phyloP scores from a whole-genome alignment of 2,797 vertebrate species.

The Synaphobranchus kaupii region DNA sequence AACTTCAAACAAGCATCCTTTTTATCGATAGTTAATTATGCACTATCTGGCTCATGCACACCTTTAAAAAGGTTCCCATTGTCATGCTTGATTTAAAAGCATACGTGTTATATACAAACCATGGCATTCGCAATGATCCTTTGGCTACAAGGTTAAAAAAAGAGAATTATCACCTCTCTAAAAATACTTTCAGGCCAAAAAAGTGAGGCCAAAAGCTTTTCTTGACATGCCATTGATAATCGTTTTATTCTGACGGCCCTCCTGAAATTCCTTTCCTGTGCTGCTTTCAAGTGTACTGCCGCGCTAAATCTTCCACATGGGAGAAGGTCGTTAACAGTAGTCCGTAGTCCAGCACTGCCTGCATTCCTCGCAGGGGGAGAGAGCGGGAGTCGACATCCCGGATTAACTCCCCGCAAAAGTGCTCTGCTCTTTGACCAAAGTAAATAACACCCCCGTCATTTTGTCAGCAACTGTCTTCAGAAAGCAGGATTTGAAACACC shows the following conservation, averaged over 20 bases:
- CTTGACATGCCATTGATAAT: conserved; percentile 54
- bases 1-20: not conserved
- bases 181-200: not conserved
- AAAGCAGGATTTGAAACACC: conserved; percentile 78
- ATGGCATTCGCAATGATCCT: not conserved
- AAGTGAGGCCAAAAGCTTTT: conserved; percentile 26
- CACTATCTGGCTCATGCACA: not conserved
- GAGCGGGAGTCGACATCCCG: conserved; percentile 50
- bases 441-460: conserved; percentile 78
- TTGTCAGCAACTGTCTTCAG: conserved; percentile 78
- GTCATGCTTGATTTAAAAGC: not conserved
- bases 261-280: conserved; percentile 50
- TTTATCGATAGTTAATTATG: not conserved
- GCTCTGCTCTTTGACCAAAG: conserved; percentile 74
- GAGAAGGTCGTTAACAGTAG: conserved; percentile 65
- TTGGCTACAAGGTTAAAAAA: not conserved
- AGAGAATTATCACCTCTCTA: not conserved
- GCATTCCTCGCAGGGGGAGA: conserved; percentile 58
- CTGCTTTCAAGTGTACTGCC: conserved; percentile 47
- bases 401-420: conserved; percentile 77
- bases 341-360: conserved; percentile 44
- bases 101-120: not conserved
- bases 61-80: not conserved
- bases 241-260: conserved; percentile 47
- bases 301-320: conserved; percentile 62